Evolutionary conservation across 1,140 invertebrate genomes (phyloP).

Genomic region (Hypothenemus hampei): DNA sequence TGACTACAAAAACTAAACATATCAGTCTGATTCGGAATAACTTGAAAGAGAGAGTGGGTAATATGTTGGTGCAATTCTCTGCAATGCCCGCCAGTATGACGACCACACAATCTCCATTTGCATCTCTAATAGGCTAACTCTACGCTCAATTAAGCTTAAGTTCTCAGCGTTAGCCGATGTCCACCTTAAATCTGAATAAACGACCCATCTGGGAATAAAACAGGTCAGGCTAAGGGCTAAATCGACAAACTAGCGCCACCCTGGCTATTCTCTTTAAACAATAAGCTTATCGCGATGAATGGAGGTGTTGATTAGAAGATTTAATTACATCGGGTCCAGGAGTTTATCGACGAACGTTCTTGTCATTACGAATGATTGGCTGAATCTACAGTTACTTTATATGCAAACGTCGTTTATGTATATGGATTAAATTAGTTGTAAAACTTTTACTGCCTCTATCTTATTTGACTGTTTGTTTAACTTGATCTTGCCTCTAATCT

Average conservation of each 20-base stretch:
- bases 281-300: constrained; percentile 41
- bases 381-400: constrained; percentile 24
- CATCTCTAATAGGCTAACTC: constrained; percentile 41
- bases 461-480: too few relatives aligned
- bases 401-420: constrained; percentile 24
- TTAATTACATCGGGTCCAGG: constrained; percentile 41
- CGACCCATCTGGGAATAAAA: constrained; percentile 42
- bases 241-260: constrained; percentile 30
- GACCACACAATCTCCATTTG: constrained; percentile 40
- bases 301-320: constrained; percentile 45
- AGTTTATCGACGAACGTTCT: constrained; percentile 35
- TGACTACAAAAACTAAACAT: too few relatives aligned
- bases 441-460: constrained; percentile 15
- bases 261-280: constrained; percentile 33
- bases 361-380: constrained; percentile 27
- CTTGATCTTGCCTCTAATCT: too few relatives aligned
- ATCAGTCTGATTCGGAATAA: too few relatives aligned
- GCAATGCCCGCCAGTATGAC: constrained; percentile 39
- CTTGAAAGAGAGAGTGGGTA: too few relatives aligned
- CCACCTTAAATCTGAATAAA: constrained; percentile 45
- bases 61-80: constrained; percentile 8
- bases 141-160: constrained; percentile 40
- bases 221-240: constrained; percentile 29
- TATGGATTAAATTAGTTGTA: constrained; percentile 18
- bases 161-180: constrained; percentile 35